Base-by-base conservation (phyloP, 2,113 vertebrate genomes). In the Physeter macrocephalus region DNA sequence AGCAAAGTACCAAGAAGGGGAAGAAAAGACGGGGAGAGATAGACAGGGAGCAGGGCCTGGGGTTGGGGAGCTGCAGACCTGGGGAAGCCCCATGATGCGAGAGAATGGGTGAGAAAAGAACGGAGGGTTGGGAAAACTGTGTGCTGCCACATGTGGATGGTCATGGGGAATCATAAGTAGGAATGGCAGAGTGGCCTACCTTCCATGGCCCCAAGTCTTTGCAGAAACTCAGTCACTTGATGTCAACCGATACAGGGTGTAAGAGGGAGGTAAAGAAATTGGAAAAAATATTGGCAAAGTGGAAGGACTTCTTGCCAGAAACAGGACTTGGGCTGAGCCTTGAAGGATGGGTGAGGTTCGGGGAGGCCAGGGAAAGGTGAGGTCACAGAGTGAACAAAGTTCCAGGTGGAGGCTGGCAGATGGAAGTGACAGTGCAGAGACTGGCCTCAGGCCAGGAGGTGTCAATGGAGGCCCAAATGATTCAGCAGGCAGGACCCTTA, bases 161-260 rank as follows among this genome's bases (percentile, higher is more conserved):
- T 43, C 77, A 2, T 14, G 1, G 3, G 27, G 75, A 27, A 25
- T 4, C 23, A 1, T 2, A 13, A 52, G 34, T 3, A 15, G 39
- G 49, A 61, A 31, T 0, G 1, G 61, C 4, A 20, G 4, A 0
- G 21, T 3, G 1, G 61, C n/a, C 14, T 14, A 39, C n/a, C 52
- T n/a, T 62, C 85, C 2, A 13, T 3, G 46, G 13, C 20, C 17
- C 29, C 69, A 15, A 10, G 23, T 41, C 52, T 91, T 75, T 85
- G 31, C 27, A 71, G 69, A 90, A 57, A 80, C 71, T 59, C 49
- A 71, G 57, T 8, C 49, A 64, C 20, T 2, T 12, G 27, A 34
- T 15, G 20, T 14, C 74, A 61, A 12, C 20, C 10, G n/a, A 14
- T 15, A 67, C 54, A 62, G 12, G 8, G 20, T 39, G 8, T 57